Percentiles rank a stretch among this genome's conserved stretches.
Conservation (phyloP, 1,140 invertebrate genomes). For the Pseudomyrmex sp. region DNA sequence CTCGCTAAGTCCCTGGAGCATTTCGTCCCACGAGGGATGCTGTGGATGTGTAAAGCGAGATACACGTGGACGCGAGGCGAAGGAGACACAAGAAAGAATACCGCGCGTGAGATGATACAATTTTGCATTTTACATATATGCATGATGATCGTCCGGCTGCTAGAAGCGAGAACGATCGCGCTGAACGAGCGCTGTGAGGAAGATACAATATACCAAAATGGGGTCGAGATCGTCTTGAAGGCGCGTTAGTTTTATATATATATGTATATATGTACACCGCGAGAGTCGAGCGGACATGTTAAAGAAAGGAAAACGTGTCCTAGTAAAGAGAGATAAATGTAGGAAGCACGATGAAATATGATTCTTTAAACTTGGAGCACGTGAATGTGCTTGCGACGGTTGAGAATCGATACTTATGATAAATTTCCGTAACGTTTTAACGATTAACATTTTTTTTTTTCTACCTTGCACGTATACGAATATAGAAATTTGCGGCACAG, state of each 20-base stretch:
- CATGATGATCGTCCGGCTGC: conserved; percentile 62
- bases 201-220: conserved; percentile 18
- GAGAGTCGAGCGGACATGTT: background rate
- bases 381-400: background rate
- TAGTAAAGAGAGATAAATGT: background rate
- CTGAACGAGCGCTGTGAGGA: background rate
- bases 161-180: conserved; percentile 4
- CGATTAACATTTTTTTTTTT: background rate
- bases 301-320: background rate
- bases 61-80: conserved; percentile 5
- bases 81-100: conserved; percentile 55
- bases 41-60: conserved; percentile 40
- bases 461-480: background rate
- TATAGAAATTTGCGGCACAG: background rate
- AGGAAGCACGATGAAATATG: background rate
- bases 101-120: conserved; percentile 63
- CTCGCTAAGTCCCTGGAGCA: conserved; percentile 58
- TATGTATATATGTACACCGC: background rate
- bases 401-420: background rate
- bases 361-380: background rate
- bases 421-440: background rate
- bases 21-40: conserved; percentile 42
- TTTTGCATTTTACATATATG: conserved; percentile 74
- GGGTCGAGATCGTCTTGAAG: conserved; percentile 12
- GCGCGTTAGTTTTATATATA: conserved; percentile 15